These are phyloP conservation scores for Serinus canaria DNA, from an alignment of 2,113 vertebrate species.

Conservation along the genomic window DNA sequence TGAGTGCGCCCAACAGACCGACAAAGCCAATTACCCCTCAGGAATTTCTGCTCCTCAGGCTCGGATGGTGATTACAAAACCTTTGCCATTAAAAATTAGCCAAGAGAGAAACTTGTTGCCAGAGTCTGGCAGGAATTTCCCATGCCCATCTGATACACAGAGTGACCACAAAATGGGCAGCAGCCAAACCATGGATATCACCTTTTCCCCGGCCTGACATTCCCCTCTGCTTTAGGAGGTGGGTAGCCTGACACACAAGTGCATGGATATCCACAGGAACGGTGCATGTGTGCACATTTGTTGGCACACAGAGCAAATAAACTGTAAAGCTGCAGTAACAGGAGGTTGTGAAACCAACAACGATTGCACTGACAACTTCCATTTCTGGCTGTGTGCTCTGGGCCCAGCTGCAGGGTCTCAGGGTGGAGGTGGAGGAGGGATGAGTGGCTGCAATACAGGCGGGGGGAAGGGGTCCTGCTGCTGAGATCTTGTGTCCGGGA, in stretches of 20 bases:
- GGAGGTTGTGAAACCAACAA: slow-evolving; percentile 32
- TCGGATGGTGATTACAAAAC: slow-evolving; percentile 67
- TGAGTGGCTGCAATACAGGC: neutral
- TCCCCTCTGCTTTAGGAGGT: neutral
- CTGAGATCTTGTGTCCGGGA: neutral
- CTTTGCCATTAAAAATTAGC: slow-evolving; percentile 71
- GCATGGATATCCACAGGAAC: neutral
- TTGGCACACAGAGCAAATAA: slow-evolving; percentile 15
- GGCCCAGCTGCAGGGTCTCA: neutral
- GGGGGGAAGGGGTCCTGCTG: neutral
- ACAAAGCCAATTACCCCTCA: slow-evolving; percentile 72
- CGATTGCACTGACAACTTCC: neutral
- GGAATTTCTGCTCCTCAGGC: slow-evolving; percentile 71
- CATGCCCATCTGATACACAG: slow-evolving; percentile 38
- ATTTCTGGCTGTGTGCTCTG: neutral
- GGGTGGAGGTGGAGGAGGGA: neutral
- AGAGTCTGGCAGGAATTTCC: slow-evolving; percentile 47
- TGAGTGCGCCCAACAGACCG: slow-evolving; percentile 58
- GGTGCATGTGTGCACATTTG: neutral
- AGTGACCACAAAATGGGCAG: neutral
- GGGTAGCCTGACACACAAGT: neutral
- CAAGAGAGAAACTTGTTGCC: slow-evolving; percentile 40
- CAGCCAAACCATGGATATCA: neutral
- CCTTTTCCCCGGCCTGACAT: neutral
- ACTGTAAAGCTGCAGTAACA: slow-evolving; percentile 1